Base-by-base conservation (phyloP, 2,888 invertebrate genomes). In the Neoitamus cyanurus region DNA sequence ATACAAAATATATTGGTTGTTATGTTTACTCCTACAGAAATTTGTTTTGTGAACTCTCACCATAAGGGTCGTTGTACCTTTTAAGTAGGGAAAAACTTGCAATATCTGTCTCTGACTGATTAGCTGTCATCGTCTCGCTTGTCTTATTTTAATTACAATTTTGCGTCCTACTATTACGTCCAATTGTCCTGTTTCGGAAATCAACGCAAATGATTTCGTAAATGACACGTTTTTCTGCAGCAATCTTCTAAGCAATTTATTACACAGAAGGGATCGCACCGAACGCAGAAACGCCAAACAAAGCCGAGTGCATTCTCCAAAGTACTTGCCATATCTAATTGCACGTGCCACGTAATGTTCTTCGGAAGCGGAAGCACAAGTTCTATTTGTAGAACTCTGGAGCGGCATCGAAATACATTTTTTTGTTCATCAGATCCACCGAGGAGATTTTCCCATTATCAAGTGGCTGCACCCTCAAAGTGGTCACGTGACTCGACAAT, bases 401-500 rank as follows among this genome's bases (percentile, higher is more conserved):
- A 70, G 7, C 2, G 15, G 13, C 37, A 30, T 70, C 28, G 13
- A 28, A 11, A n/a, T 6, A 0, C 1, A 36, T 30, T 46, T 28
- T 77, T 46, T n/a, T n/a, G n/a, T n/a, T 4, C n/a, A 25, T 37
- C 42, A 4, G n/a, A 31, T 30, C 31, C 70, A 9, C n/a, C 7
- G n/a, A n/a, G 42, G 25, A 37, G 2, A 1, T n/a, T 42, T 77
- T 25, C 48, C 48, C 48, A 48, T 78, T 48, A 78, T 78, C 30
- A 78, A 58, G 78, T 42, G 78, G 78, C 15, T 58, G 48, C 78
- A 48, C 78, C 78, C 37, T 48, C 15, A 48, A 48, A 78, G 6
- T 78, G 78, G 48, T 78, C 78, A 78, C 78, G 78, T 78, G 78
- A 78, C 48, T 34, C 13, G 31, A 78, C 78, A 78, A 78, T 78